Base-by-base conservation (phyloP, 1,140 invertebrate species). In the Polyergus mexicanus region DNA sequence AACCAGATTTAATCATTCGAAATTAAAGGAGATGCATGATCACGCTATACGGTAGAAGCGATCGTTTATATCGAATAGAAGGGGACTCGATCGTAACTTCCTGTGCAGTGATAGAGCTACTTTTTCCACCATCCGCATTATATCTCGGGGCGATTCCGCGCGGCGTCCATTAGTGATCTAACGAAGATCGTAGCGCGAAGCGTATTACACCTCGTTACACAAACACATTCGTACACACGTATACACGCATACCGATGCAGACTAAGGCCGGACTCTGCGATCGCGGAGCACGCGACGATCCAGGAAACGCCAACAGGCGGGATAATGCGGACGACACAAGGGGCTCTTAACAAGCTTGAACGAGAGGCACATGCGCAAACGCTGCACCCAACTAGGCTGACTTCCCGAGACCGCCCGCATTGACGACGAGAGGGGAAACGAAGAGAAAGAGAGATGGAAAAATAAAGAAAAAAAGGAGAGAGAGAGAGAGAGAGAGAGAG, bases 331-430 rank as follows among this genome's bases (percentile, higher is more conserved):
- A 90, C 76, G 89, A 89, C 83, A 90, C 89, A 88, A 83, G 88
- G 77, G 85, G 28, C 77, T 83, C 86, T 89, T 90, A 90, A 90
- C 89, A 90, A 90, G 88, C 89, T 78, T 77, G 63, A 86, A 89
- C 80, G 83, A 86, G 83, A 83, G 72, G 88, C 51, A 80, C 77
- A 90, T 84, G 81, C 89, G 84, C 71, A 76, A 89, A 87, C 86
- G 88, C 77, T 86, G 86, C 69, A 80, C 83, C 88, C 86, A 90
- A 90, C 89, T 90, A 90, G 87, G 81, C 83, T 89, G 88, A 88
- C 81, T 86, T 56, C 72, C 65, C 56, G 44, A 80, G 89, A 90
- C 89, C 89, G 89, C 89, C 88, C 89, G 88, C 88, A 88, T 90
- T 86, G 89, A 90, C 83, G 83, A 84, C 65, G 72, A 28, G 28